These are phyloP conservation scores for Mamestra configurata DNA, from an alignment of 1,140 invertebrate genomes.

Conservation along the genomic window DNA sequence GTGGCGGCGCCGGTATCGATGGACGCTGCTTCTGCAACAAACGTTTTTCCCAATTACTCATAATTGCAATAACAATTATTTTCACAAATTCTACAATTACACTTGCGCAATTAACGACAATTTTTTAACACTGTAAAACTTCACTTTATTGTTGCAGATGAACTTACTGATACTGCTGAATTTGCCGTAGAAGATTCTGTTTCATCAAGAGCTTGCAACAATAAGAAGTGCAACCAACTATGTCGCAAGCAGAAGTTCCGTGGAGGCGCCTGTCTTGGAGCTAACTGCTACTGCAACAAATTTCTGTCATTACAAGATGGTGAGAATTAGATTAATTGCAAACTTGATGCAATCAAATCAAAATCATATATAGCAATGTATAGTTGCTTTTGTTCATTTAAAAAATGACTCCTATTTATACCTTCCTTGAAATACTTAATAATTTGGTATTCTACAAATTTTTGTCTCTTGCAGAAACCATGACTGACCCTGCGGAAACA, in stretches of 20 bases:
- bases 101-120: too few relatives aligned
- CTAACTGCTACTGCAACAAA: not conserved
- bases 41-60: too few relatives aligned
- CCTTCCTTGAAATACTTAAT: too few relatives aligned
- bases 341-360: too few relatives aligned
- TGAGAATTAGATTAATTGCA: not conserved
- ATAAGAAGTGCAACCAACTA: not conserved
- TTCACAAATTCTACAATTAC: not conserved
- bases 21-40: constrained; percentile 57
- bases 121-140: too few relatives aligned
- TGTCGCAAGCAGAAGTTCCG: not conserved
- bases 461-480: not conserved
- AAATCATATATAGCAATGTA: too few relatives aligned
- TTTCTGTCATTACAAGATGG: not conserved
- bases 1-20: constrained; percentile 45
- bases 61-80: too few relatives aligned
- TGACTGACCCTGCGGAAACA: not conserved
- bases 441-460: not conserved
- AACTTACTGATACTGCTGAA: too few relatives aligned
- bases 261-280: not conserved
- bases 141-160: too few relatives aligned
- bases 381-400: too few relatives aligned
- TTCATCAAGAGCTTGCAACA: not conserved
- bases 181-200: not conserved
- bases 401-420: too few relatives aligned